Conservation (phyloP, 2,113 vertebrate genomes). For the Paedocypris sp. region DNA sequence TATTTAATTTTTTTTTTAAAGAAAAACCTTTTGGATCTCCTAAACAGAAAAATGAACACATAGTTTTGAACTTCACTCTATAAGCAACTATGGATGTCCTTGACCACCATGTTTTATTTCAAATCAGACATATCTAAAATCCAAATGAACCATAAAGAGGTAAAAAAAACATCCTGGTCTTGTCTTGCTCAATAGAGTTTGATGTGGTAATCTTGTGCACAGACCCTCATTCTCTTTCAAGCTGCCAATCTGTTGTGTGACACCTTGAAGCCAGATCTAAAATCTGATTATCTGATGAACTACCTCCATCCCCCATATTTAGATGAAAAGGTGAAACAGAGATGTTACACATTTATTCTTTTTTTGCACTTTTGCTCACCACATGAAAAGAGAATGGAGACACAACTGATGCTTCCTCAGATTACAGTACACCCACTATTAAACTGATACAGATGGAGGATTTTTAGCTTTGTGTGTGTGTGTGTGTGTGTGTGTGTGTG, state of each 20-base stretch:
- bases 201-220: constrained; percentile 45
- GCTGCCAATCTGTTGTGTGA: constrained; percentile 49
- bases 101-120: no score
- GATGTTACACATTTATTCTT: constrained; percentile 51
- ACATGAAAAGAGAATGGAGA: constrained; percentile 27
- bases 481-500: neutral
- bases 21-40: no score
- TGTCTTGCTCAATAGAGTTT: constrained; percentile 50
- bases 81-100: no score
- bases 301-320: constrained; percentile 46
- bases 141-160: constrained; percentile 23
- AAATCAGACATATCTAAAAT: no score
- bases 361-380: constrained; percentile 45
- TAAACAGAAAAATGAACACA: no score
- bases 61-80: no score
- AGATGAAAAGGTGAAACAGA: constrained; percentile 51
- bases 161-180: constrained; percentile 41
- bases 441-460: constrained; percentile 4
- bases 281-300: constrained; percentile 46
- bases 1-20: no score
- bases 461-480: constrained; percentile 1
- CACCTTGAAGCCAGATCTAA: constrained; percentile 40
- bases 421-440: constrained; percentile 42
- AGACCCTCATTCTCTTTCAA: constrained; percentile 38
- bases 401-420: constrained; percentile 37